Evolutionary conservation across 2,113 vertebrate species (phyloP), one percentile per base, ranked within the genome.

Genomic region (Oenanthe melanoleuca): DNA sequence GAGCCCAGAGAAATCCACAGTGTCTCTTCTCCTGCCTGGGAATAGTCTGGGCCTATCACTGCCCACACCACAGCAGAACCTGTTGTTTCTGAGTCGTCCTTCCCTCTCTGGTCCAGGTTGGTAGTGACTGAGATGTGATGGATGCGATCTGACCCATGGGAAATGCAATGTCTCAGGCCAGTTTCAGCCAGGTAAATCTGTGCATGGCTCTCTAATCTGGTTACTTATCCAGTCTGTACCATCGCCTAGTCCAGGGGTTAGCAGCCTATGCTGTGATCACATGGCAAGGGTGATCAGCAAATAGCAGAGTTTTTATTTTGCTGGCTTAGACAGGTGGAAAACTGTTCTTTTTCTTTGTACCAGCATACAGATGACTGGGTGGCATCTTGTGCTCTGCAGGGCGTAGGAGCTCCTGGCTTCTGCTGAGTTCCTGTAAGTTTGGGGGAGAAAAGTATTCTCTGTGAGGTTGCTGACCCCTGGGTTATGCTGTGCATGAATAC

Each of bases 121-220:
- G 82, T 97, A 97, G 88, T 95, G 91, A 44, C 94, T 92, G 91
- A 96, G 83, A 77, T 97, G 94, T 92, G 95, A 73, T 93, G 92
- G 83, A 94, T 96, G 56, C 80, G 45, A 86, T 90, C 90, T 96
- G 94, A 90, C 94, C 71, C 91, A 63, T 93, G 94, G 94, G 94
- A 92, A 96, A 92, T 97, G 90, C 91, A 95, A 92, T 95, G 91
- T 94, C 92, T 97, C 88, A 86, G 94, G 86, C 95, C 96, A 96
- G 82, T 95, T 92, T 95, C 94, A 96, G 96, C 81, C 95, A 96
- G 96, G 95, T 96, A 95, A 96, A 94, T 95, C 91, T 0, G 0
- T 93, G 90, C 96, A 90, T 90, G 94, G 86, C 91, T 86, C 92
- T 95, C 67, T 96, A 92, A 97, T 97, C 95, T 88, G 85, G 92